A percentile compares a stretch with the other conserved stretches of the same genome.
Conservation (phyloP, 2,797 vertebrate species). For the Austrolebias charrua region DNA sequence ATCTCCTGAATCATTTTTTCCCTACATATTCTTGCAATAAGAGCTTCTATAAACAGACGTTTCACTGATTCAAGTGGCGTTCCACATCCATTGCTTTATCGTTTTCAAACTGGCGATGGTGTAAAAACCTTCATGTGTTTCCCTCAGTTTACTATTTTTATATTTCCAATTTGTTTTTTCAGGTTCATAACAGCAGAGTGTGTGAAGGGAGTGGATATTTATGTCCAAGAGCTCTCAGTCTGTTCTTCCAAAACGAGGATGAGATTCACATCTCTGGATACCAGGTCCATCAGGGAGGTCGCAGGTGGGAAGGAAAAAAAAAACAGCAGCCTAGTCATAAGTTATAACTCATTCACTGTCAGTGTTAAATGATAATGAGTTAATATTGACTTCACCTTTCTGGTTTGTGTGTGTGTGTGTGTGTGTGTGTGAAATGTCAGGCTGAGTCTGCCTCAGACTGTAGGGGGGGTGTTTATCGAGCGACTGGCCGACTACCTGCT, state of each 20-base stretch:
- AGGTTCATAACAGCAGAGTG: conserved; percentile 94
- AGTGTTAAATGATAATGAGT: not conserved
- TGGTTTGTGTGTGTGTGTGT: conserved; percentile 13
- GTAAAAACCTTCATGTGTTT: conserved; percentile 1
- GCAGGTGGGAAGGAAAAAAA: conserved; percentile 75
- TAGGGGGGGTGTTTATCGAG: conserved; percentile 91
- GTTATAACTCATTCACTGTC: not conserved
- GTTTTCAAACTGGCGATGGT: conserved; percentile 19
- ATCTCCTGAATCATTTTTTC: not conserved
- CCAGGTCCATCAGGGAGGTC: conserved; percentile 89
- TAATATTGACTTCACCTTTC: conserved; percentile 10
- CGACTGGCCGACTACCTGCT: conserved; percentile 95
- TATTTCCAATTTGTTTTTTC: conserved; percentile 19
- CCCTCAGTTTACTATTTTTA: conserved; percentile 4
- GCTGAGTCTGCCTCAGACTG: conserved; percentile 87
- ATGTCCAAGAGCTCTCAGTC: conserved; percentile 90
- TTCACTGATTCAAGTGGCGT: too few species aligned
- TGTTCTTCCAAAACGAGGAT: conserved; percentile 94
- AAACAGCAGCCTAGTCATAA: too few species aligned
- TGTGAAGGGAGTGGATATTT: conserved; percentile 88
- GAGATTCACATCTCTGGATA: conserved; percentile 94
- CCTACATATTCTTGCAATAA: conserved; percentile 9
- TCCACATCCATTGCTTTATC: not conserved
- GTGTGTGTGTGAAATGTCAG: conserved; percentile 68
- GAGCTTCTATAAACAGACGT: too few species aligned